Conservation (phyloP, 2,797 vertebrate species). For the Anolis apletophallus region DNA sequence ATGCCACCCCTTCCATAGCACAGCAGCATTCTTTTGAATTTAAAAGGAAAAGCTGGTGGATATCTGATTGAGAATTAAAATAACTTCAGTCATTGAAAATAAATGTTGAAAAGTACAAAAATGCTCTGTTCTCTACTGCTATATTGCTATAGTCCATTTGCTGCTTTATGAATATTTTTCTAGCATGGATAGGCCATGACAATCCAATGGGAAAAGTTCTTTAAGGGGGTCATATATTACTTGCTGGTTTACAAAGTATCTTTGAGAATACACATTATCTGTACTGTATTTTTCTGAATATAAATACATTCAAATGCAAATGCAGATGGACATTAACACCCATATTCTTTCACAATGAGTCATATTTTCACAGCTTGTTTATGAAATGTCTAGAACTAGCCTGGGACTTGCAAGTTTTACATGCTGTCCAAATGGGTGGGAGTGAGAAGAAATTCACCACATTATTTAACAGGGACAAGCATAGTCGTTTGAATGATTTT, state of each 20-base stretch:
- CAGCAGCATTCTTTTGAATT: constrained; percentile 51
- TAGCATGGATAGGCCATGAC: background rate
- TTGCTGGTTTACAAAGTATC: background rate
- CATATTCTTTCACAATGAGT: background rate
- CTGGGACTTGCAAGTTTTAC: background rate
- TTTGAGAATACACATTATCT: background rate
- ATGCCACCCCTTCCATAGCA: constrained; percentile 58
- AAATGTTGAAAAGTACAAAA: constrained; percentile 69
- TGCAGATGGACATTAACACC: background rate
- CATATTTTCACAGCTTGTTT: background rate
- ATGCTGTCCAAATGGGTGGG: background rate
- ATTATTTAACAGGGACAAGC: background rate
- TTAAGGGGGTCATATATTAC: background rate
- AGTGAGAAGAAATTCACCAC: background rate
- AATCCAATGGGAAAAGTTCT: background rate
- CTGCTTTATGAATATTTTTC: background rate
- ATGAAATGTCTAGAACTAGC: background rate
- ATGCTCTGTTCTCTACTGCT: background rate
- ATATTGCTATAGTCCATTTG: background rate
- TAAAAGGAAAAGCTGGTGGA: constrained; percentile 63
- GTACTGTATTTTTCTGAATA: background rate
- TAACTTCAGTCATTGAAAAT: constrained; percentile 69
- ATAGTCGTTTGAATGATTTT: background rate
- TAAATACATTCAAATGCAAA: background rate
- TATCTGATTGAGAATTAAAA: constrained; percentile 68